Percentiles rank a stretch among this genome's conserved stretches.
Conservation (phyloP, 2,888 invertebrate species). For the Argyresthia albistria region DNA sequence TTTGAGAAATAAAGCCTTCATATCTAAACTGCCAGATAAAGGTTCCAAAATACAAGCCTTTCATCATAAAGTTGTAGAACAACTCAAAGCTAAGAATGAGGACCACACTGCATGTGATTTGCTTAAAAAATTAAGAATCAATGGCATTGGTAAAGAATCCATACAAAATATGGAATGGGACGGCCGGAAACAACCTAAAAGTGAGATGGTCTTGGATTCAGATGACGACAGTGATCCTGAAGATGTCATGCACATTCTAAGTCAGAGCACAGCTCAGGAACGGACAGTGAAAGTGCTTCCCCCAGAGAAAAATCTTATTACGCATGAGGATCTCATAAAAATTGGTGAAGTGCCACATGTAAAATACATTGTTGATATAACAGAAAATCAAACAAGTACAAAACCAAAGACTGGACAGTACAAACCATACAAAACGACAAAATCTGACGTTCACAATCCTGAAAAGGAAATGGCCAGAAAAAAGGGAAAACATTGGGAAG, state of each 20-base stretch:
- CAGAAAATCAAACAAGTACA: conserved; percentile 42
- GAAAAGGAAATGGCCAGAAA: conserved; percentile 62
- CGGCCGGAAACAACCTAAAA: conserved; percentile 42
- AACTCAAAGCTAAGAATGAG: conserved; percentile 60
- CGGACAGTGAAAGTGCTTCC: conserved; percentile 57
- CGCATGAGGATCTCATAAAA: conserved; percentile 58
- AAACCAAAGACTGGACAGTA: conserved; percentile 44
- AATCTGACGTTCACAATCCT: conserved; percentile 66
- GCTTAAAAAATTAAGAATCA: conserved; percentile 62
- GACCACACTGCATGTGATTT: conserved; percentile 63
- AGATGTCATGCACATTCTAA: conserved; percentile 73
- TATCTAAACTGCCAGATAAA: conserved; percentile 70
- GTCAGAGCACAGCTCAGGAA: conserved; percentile 61
- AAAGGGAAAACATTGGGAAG: conserved; percentile 71
- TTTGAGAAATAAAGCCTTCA: conserved; percentile 62
- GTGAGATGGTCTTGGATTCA: conserved; percentile 51
- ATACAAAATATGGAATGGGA: conserved; percentile 75
- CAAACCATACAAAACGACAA: conserved; percentile 73
- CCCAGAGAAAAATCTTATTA: conserved; percentile 60
- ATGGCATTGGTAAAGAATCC: conserved; percentile 43
- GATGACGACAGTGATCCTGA: conserved; percentile 74
- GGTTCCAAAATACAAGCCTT: conserved; percentile 69
- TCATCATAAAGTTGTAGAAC: conserved; percentile 51
- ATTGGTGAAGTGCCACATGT: conserved; percentile 62
- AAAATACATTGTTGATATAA: conserved; percentile 67